Conservation (phyloP, 1,140 invertebrate species). For the Cydia pomonella region DNA sequence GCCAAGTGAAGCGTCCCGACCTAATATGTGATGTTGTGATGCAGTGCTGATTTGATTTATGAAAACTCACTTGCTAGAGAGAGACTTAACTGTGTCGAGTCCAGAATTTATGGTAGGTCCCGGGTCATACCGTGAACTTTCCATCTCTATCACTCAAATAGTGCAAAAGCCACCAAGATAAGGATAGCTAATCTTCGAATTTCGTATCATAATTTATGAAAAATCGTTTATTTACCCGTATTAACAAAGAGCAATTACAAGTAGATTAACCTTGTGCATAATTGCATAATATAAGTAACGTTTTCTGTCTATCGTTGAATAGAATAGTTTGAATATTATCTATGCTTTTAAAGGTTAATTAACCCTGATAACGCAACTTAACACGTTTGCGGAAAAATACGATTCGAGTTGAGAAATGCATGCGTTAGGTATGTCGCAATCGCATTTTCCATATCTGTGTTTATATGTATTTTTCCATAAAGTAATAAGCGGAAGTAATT, state of each 20-base stretch:
- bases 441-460: neutral
- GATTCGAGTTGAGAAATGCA: neutral
- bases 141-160: too few species aligned
- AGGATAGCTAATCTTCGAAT: too few species aligned
- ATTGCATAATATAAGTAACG: too few species aligned
- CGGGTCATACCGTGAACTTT: too few species aligned
- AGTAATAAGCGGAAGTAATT: neutral
- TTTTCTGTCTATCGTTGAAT: neutral
- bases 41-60: neutral
- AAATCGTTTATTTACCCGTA: too few species aligned
- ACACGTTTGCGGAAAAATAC: slow-evolving; percentile 3
- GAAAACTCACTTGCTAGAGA: too few species aligned
- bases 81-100: too few species aligned
- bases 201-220: too few species aligned
- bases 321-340: neutral
- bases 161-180: too few species aligned
- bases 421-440: neutral
- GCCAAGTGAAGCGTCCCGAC: slow-evolving; percentile 13
- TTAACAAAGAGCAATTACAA: too few species aligned
- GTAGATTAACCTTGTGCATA: too few species aligned
- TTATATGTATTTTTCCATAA: neutral
- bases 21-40: neutral
- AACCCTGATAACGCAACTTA: slow-evolving; percentile 10
- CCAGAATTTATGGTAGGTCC: too few species aligned
- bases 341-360: neutral